Evolutionary conservation across 1,140 invertebrate genomes (phyloP).

Genomic region (Latrodectus geometricus): DNA sequence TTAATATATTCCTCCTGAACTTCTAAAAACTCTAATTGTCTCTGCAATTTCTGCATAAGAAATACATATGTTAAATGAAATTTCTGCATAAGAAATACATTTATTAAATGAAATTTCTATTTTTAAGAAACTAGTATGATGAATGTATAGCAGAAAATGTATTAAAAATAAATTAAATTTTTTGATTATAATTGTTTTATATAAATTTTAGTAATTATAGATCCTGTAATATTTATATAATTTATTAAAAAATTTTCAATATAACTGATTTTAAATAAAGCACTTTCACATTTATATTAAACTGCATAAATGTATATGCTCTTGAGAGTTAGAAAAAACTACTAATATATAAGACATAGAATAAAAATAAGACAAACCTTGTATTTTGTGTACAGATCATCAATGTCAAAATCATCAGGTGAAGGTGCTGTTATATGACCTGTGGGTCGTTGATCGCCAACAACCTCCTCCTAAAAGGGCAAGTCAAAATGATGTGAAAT

Average conservation of each 20-base stretch:
- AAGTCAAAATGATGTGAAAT: background rate
- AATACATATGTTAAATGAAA: background rate
- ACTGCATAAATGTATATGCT: background rate
- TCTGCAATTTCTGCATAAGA: conserved; percentile 82
- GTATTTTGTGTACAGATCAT: conserved; percentile 94
- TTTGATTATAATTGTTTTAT: background rate
- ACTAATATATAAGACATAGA: background rate
- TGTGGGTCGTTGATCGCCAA: conserved; percentile 13
- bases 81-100: conserved; percentile 73
- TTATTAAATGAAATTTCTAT: background rate
- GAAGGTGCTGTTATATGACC: conserved; percentile 63
- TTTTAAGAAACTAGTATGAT: background rate
- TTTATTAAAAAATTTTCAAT: background rate
- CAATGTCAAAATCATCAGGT: conserved; percentile 83
- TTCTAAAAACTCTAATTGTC: conserved; percentile 94
- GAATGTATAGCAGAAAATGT: background rate
- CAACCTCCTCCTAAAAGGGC: conserved; percentile 15
- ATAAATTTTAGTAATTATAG: background rate
- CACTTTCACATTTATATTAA: background rate
- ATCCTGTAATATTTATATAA: background rate
- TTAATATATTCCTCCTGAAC: conserved; percentile 99
- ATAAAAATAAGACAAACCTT: conserved; percentile 75
- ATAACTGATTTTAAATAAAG: background rate
- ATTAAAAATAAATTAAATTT: background rate
- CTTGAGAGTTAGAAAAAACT: background rate